phyloP scores from a whole-genome alignment of 2,888 invertebrate genomes.

The Mimas tiliae region DNA sequence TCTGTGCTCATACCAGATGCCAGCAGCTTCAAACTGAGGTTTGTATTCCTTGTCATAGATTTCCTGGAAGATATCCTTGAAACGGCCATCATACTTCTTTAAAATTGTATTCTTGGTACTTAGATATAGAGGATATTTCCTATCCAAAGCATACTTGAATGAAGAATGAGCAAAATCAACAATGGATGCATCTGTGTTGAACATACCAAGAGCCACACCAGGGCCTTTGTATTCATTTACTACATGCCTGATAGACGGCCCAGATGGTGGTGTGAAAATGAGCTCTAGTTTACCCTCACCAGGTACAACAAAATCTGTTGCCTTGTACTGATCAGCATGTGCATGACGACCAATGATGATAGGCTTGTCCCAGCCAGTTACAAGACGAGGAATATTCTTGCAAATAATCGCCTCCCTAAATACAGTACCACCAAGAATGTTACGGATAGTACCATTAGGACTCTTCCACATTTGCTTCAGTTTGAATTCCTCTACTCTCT shows the following conservation, averaged over 20 bases:
- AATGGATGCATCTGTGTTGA: constrained; percentile 98
- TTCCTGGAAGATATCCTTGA: constrained; percentile 98
- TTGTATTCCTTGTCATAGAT: constrained; percentile 96
- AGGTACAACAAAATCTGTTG: constrained; percentile 98
- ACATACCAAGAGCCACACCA: constrained; percentile 98
- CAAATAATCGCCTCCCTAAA: constrained; percentile 95
- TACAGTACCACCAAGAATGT: constrained; percentile 93
- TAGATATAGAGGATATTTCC: constrained; percentile 95
- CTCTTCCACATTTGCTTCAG: constrained; percentile 96
- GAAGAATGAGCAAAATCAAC: constrained; percentile 97
- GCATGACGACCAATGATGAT: constrained; percentile 99
- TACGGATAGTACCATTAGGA: constrained; percentile 95
- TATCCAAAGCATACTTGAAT: constrained; percentile 93
- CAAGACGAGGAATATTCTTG: constrained; percentile 97
- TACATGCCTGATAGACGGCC: constrained; percentile 87
- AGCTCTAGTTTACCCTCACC: constrained; percentile 95
- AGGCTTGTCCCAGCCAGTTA: constrained; percentile 97
- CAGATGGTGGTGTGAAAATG: constrained; percentile 89
- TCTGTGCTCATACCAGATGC: constrained; percentile 99
- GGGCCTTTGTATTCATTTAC: constrained; percentile 94
- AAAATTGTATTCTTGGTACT: constrained; percentile 99
- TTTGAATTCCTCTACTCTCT: constrained; percentile 95
- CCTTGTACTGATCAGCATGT: constrained; percentile 98
- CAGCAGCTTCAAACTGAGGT: constrained; percentile 90
- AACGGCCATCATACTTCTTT: constrained; percentile 97